Conservation (phyloP, 1,140 invertebrate species). For the Dendrolimus kikuchii region DNA sequence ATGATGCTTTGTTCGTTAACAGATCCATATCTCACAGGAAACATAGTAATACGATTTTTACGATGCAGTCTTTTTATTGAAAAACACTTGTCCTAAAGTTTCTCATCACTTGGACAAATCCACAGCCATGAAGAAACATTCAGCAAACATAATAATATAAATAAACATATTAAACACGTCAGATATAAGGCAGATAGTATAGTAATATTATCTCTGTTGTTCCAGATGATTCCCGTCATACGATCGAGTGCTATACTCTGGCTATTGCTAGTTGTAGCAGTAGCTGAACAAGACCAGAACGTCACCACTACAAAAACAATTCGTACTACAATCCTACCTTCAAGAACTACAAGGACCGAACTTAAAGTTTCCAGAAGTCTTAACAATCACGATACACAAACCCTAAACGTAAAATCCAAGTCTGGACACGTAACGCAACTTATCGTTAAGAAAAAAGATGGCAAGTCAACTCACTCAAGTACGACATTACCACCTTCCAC, state of each 20-base stretch:
- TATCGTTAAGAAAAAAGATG: conserved; percentile 82
- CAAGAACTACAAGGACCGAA: conserved; percentile 77
- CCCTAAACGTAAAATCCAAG: conserved; percentile 81
- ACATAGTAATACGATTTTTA: too few relatives aligned
- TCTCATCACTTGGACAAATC: too few relatives aligned
- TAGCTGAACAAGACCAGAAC: conserved; percentile 40
- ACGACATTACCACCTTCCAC: conserved; percentile 48
- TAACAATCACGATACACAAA: conserved; percentile 81
- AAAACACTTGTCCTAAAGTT: too few relatives aligned
- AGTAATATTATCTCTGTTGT: conserved; percentile 20
- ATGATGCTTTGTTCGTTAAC: too few relatives aligned
- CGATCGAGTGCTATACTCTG: conserved; percentile 50
- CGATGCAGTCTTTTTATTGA: too few relatives aligned
- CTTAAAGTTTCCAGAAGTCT: conserved; percentile 84
- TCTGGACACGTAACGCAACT: conserved; percentile 82
- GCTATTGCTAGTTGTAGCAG: conserved; percentile 34
- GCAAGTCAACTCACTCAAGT: conserved; percentile 41
- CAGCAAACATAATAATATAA: too few relatives aligned
- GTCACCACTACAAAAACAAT: conserved; percentile 56
- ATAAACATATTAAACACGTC: background rate
- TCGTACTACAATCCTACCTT: conserved; percentile 58
- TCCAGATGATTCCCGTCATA: conserved; percentile 65
- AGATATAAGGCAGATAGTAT: background rate
- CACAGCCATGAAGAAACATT: too few relatives aligned
- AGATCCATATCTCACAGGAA: too few relatives aligned